phyloP scores from a whole-genome alignment of 2,113 vertebrate species.

The Anoura caudifer region DNA sequence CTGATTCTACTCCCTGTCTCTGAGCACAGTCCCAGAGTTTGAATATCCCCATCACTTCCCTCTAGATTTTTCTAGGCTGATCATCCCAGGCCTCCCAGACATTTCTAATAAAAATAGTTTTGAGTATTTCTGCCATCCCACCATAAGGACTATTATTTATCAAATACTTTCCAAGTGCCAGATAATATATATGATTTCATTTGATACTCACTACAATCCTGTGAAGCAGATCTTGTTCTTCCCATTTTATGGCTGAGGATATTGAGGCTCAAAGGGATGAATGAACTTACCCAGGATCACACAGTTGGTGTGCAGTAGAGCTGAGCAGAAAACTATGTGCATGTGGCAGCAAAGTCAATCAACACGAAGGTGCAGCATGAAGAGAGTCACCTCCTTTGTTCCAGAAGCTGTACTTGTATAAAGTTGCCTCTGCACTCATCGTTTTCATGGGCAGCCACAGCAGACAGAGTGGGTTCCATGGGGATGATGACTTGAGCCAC shows the following conservation, averaged over 20 bases:
- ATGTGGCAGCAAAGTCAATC: not conserved
- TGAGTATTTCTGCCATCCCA: not conserved
- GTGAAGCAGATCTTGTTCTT: not conserved
- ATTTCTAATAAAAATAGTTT: not conserved
- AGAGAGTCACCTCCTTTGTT: not conserved
- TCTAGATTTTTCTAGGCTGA: not conserved
- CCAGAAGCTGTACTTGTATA: not conserved
- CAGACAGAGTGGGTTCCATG: not conserved
- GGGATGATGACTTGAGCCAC: not conserved
- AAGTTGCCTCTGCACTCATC: not conserved
- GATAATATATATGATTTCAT: not conserved
- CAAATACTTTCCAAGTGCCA: not conserved
- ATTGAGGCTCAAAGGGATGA: not conserved
- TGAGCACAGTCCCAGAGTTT: not conserved
- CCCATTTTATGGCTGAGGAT: conserved; percentile 10
- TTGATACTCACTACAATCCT: not conserved
- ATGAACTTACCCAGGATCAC: not conserved
- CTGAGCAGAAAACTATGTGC: not conserved
- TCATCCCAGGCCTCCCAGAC: not conserved
- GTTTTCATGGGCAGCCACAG: not conserved
- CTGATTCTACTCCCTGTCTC: not conserved
- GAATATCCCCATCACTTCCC: not conserved
- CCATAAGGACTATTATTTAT: not conserved
- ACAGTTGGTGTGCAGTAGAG: not conserved
- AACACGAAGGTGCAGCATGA: not conserved